Conservation (phyloP, 2,113 vertebrate species). For the Caranx melampygus region DNA sequence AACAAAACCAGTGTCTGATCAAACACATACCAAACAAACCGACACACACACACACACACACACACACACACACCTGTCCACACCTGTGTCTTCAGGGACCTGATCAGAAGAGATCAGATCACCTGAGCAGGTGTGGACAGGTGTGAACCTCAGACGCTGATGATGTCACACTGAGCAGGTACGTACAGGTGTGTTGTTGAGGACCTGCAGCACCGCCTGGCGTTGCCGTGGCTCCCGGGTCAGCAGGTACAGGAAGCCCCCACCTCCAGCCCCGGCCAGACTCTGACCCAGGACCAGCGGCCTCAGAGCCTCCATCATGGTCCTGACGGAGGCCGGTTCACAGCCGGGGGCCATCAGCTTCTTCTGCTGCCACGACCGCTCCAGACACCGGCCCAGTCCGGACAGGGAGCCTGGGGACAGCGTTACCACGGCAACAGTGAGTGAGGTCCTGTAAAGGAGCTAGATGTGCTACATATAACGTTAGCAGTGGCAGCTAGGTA, state of each 20-base stretch:
- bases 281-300: slow-evolving; percentile 90
- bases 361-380: slow-evolving; percentile 93
- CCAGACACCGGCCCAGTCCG: slow-evolving; percentile 86
- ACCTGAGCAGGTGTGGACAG: too few species aligned
- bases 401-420: slow-evolving; percentile 82
- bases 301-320: slow-evolving; percentile 87
- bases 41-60: too few species aligned
- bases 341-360: slow-evolving; percentile 94
- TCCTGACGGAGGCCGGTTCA: slow-evolving; percentile 87
- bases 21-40: too few species aligned
- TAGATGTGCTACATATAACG: too few species aligned
- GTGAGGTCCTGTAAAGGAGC: not conserved
- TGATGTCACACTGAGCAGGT: too few species aligned
- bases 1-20: slow-evolving; percentile 29
- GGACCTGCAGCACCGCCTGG: slow-evolving; percentile 79
- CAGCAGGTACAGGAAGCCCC: slow-evolving; percentile 92
- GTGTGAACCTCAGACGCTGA: too few species aligned
- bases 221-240: slow-evolving; percentile 85
- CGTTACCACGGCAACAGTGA: too few species aligned
- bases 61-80: too few species aligned
- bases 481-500: too few species aligned
- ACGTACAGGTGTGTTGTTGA: slow-evolving; percentile 78
- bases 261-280: slow-evolving; percentile 92
- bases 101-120: too few species aligned
- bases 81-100: too few species aligned